Evolutionary conservation across 2,888 invertebrate species (phyloP).

Genomic region (Tenthredo amoena): DNA sequence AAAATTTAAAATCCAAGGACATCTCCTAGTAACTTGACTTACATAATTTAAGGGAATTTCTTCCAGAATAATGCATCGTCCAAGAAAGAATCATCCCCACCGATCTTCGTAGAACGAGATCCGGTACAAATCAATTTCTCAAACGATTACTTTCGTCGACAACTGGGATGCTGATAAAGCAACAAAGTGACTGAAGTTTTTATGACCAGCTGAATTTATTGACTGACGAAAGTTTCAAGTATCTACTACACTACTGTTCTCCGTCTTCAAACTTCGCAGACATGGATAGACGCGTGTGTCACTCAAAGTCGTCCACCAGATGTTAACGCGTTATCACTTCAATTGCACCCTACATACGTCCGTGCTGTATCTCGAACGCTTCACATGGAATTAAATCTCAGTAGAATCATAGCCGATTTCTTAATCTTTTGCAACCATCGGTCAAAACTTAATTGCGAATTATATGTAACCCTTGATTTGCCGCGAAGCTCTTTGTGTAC

Average conservation of each 20-base stretch:
- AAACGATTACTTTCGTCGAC: not conserved
- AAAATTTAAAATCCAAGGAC: not conserved
- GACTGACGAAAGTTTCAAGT: not conserved
- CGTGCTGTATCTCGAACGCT: not conserved
- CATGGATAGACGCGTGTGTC: not conserved
- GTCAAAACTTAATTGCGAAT: not conserved
- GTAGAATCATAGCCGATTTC: not conserved
- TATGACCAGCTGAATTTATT: not conserved
- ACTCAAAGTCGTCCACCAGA: not conserved
- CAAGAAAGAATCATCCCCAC: not conserved
- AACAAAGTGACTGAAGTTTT: conserved; percentile 11
- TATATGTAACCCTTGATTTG: not conserved
- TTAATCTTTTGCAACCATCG: not conserved
- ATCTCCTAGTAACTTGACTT: not conserved
- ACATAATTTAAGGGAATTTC: not conserved
- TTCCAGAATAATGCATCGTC: not conserved
- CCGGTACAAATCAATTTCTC: not conserved
- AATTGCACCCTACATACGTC: not conserved
- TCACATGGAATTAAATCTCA: not conserved
- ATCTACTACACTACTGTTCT: not conserved
- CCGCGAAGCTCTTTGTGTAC: not conserved
- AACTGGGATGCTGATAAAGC: not conserved
- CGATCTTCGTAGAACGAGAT: not conserved
- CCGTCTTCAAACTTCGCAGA: not conserved
- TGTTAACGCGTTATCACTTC: not conserved